Evolutionary conservation across 2,113 vertebrate species (phyloP), one percentile per base, ranked within the genome.

Genomic region (Callaeas wilsoni): DNA sequence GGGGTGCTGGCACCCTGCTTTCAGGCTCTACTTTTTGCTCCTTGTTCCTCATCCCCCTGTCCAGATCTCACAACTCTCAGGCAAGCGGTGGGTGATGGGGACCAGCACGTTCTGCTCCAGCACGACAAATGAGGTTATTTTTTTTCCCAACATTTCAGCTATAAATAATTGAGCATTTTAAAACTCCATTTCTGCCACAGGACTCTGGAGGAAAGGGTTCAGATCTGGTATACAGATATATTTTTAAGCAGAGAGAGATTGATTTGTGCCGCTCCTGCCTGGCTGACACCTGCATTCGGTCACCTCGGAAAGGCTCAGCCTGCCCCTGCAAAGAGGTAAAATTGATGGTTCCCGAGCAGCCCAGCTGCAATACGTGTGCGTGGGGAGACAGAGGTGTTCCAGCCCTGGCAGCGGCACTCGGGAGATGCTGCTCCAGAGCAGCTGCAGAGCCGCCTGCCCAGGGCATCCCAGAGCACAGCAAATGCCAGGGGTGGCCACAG

Each of bases 101-200:
- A 68, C 49, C 7, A 3, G 33, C 56, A 85, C 3, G 0, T 83
- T 92, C 76, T 82, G 90, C 91, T 87, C 83, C 59, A 49, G 95
- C 95, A 93, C 84, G 57, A 96, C 70, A 92, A 97, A 97, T 94
- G 56, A 69, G 85, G 90, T 90, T 96, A 81, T 47, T 79, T 70
- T 44, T 70, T 46, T 56, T 1, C 22, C 91, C 70, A 93, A 82
- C 84, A 80, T 96, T 97, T 97, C 94, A 96, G 73, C 84, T 94
- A 93, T 94, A 97, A 98, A 97, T 96, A 97, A 96, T 94, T 91
- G 87, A 97, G 76, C 95, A 84, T 92, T 98, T 96, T 93, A 96
- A 96, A 95, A 94, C 93, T 97, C 89, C 82, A 91, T 87, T 97
- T 96, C 97, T 92, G 82, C 95, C 90, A 75, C 71, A 89, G 94